Evolutionary conservation across 2,888 invertebrate species (phyloP).

Genomic region (Noctua fimbriata): DNA sequence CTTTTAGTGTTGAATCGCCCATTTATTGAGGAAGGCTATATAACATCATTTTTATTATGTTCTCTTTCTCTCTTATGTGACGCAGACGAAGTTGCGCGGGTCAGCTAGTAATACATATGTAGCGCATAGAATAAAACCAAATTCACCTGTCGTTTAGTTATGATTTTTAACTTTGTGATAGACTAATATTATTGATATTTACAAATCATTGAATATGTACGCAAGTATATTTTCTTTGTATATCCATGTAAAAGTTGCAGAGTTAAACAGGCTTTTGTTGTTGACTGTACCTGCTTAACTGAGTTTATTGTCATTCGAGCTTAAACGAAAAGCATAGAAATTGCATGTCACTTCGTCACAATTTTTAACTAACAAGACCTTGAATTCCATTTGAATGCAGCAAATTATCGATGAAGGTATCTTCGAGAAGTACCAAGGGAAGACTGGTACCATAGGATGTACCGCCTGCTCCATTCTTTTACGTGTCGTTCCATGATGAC

Average conservation of each 20-base stretch:
- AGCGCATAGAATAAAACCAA: not conserved
- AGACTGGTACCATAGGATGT: slow-evolving; percentile 11
- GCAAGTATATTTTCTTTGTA: too few species aligned
- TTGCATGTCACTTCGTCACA: not conserved
- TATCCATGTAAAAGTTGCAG: not conserved
- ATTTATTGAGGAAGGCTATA: too few species aligned
- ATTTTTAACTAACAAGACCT: slow-evolving; percentile 11
- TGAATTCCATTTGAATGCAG: slow-evolving; percentile 2
- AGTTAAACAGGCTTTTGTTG: not conserved
- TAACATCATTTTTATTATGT: too few species aligned
- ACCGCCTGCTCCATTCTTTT: not conserved
- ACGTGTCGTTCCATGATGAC: not conserved
- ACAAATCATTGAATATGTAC: not conserved
- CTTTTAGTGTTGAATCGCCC: too few species aligned
- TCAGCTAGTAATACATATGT: not conserved
- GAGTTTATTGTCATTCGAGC: not conserved
- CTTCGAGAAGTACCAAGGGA: slow-evolving; percentile 20
- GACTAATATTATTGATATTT: not conserved
- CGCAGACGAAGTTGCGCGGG: too few species aligned
- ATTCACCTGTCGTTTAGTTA: not conserved
- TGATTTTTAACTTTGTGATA: not conserved
- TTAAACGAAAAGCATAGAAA: slow-evolving; percentile 1
- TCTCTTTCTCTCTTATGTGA: too few species aligned
- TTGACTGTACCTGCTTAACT: not conserved
- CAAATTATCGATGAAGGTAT: not conserved